Evolutionary conservation across 2,888 invertebrate genomes (phyloP), one percentile per base, ranked within the genome.

Genomic region (Philhelius pedissequus): DNA sequence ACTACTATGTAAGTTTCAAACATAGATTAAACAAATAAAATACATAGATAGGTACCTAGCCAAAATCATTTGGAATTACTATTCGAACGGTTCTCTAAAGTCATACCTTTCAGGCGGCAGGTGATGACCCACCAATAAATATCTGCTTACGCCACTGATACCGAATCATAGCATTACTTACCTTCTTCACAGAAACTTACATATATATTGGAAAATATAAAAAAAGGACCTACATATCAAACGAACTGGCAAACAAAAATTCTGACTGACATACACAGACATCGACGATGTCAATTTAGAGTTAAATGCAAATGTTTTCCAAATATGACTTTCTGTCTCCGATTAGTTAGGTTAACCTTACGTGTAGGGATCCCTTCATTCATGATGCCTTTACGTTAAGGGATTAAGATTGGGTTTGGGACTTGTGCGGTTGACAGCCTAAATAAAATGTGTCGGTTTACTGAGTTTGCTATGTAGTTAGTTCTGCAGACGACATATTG

Each of bases 401-500:
- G 35, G 22, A 58, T n/a, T 68, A 54, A 56, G 69, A 74, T 50
- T 74, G 60, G 35, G 22, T 38, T n/a, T 68, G 60, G 62, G 69
- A 74, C 56, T 74, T 58, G 56, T 78, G 82, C 50, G 69, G 69
- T 68, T 83, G 82, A 83, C 82, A 78, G 77, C 77, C 78, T 69
- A 78, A 81, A 81, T 81, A 81, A 75, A 81, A 81, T 81, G 70
- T 81, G 81, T 81, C 75, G 81, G 81, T 76, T 81, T 76, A 81
- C 75, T 81, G 76, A 81, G 70, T 75, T 81, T 71, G 56, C 52
- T 22, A 66, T 70, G 66, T 76, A 38, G 64, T 54, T 64, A 74
- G 54, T 68, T 25, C 74, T 74, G 79, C 45, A 68, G 30, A 62
- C 43, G 69, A 80, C 79, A 73, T 54, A 30, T 43, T 32, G 27